These are phyloP conservation scores for Balaeniceps rex DNA, from an alignment of 2,113 vertebrate genomes.

Conservation along the genomic window DNA sequence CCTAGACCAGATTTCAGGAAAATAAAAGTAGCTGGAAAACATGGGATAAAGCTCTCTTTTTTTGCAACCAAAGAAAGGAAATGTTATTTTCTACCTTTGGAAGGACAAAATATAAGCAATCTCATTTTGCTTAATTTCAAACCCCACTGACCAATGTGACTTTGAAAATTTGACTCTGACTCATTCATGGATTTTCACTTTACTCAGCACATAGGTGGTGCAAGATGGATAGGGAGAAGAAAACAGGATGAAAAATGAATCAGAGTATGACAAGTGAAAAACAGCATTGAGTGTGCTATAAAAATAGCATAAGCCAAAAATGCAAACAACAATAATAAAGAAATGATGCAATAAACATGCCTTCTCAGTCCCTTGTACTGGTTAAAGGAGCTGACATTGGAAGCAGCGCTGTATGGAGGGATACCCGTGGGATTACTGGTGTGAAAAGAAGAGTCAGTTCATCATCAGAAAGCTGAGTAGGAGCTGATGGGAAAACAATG, in stretches of 20 bases:
- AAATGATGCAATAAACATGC: neutral
- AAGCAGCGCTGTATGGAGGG: neutral
- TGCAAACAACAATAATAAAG: neutral
- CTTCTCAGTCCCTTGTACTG: neutral
- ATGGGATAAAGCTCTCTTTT: neutral
- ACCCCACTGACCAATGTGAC: slow-evolving; percentile 2
- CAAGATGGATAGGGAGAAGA: neutral
- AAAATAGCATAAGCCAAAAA: slow-evolving; percentile 1
- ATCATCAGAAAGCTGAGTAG: neutral
- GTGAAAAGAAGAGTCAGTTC: neutral
- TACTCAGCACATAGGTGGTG: neutral
- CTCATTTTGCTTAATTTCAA: slow-evolving; percentile 29
- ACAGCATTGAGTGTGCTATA: neutral
- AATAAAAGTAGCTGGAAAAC: neutral
- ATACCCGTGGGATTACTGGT: neutral
- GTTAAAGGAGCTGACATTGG: neutral
- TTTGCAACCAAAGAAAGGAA: neutral
- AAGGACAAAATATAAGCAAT: neutral
- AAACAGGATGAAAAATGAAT: slow-evolving; percentile 32
- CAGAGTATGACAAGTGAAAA: neutral
- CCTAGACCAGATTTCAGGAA: neutral
- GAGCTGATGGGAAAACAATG: neutral
- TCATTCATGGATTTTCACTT: slow-evolving; percentile 18
- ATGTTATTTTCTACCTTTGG: neutral
- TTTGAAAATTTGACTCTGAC: slow-evolving; percentile 23